Base-by-base conservation (phyloP, 1,140 invertebrate species). In the Drosophila varians region DNA sequence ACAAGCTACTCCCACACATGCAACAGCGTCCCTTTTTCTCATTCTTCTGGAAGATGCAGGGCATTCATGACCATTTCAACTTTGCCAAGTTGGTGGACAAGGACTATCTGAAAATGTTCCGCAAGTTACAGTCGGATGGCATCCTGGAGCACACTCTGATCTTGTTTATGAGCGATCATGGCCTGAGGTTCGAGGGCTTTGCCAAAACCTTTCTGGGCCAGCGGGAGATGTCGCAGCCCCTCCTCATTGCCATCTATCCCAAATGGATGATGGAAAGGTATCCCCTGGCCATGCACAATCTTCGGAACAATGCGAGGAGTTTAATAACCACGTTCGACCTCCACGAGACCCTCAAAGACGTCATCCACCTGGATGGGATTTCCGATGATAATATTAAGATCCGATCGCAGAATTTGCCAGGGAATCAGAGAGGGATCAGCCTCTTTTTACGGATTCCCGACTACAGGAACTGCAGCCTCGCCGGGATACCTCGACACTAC, bases 281-380 rank as follows among this genome's bases (percentile, higher is more conserved):
- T 18, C 57, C 51, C 1, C 25, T 56, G 4, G 51, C 38, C 0
- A 92, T 93, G 45, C 64, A 91, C 12, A 96, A 97, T 88, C 83
- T 99, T 4, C 90, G 92, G 42, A 74, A 77, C 4, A 98, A 99
- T 77, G 92, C 92, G 3, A 93, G 93, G 42, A 93, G 94, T 31
- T 91, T 98, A 5, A 95, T 95, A 0, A 96, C 96, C 2, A 95
- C 96, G 0, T 98, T 94, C 89, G 96, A 98, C 90, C 82, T 98
- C 4, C 94, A 97, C 82, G 94, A 95, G 46, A 94, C 93, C 0
- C 56, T 92, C 0, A 54, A 86, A 9, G 94, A 96, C 84, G 68
- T 96, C 1, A 64, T 95, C 3, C 64, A 94, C 42, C 80, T 93
- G 0, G 46, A 78, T 1, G 45, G 53, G 0, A 26, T 93, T 0